Percentiles rank a stretch among this genome's conserved stretches.
phyloP scores from a whole-genome alignment of 2,797 vertebrate genomes.

The Protosalanx chinensis region DNA sequence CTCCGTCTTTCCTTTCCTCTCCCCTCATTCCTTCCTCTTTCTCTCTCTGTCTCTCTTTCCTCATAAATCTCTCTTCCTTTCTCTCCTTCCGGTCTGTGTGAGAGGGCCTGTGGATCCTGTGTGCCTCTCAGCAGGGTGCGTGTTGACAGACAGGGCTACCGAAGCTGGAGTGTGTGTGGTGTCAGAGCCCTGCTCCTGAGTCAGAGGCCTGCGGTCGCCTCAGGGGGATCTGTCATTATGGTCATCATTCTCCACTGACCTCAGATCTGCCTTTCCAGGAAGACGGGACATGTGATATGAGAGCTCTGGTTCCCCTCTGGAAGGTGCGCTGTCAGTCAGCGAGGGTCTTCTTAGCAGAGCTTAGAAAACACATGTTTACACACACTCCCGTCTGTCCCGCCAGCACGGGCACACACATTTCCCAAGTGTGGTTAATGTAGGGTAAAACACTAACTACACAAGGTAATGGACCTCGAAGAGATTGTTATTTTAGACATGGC shows the following conservation, averaged over 20 bases:
- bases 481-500: too few species aligned
- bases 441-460: too few species aligned
- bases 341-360: conserved; percentile 65
- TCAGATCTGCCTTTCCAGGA: conserved; percentile 66
- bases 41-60: neutral
- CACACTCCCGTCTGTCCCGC: too few species aligned
- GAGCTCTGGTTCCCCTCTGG: conserved; percentile 61
- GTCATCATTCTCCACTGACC: conserved; percentile 62
- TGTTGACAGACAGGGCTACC: conserved; percentile 62
- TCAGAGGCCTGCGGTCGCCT: conserved; percentile 63
- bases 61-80: too few species aligned
- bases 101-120: too few species aligned
- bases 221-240: conserved; percentile 66
- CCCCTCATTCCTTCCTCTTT: neutral
- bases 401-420: too few species aligned
- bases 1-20: neutral
- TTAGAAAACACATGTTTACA: conserved; percentile 50
- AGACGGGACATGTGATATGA: conserved; percentile 60
- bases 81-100: too few species aligned
- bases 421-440: too few species aligned
- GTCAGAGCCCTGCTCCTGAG: conserved; percentile 58
- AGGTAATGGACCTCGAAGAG: too few species aligned
- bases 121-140: neutral
- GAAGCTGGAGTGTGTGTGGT: conserved; percentile 46
- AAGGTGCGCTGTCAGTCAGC: conserved; percentile 58